Base-by-base conservation (phyloP, 2,888 invertebrate species). In the Drosophila anomelani region DNA sequence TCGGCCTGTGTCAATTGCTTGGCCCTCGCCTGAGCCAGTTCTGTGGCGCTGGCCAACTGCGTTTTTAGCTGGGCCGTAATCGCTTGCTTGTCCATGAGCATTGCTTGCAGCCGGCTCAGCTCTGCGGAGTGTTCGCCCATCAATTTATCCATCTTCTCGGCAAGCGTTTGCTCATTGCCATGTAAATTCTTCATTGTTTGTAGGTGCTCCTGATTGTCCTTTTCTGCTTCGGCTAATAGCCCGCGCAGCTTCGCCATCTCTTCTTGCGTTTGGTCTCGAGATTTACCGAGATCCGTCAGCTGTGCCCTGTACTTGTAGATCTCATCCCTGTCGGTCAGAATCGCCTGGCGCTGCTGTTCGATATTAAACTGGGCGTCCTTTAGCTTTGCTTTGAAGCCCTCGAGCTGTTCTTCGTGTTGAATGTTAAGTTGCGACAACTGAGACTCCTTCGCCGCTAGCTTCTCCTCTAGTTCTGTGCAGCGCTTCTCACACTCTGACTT, bases 81-180 rank as follows among this genome's bases (percentile, higher is more conserved):
- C 9, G 70, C 34, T 55, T 70, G 32, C 43, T 82, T 36, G 0
- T 47, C 47, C n/a, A 39, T 2, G 6, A 77, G 17, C 43, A 64
- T 56, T 0, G 38, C 8, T 53, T 80, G 61, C 23, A 17, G 58
- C 5, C 60, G 53, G 8, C 59, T 49, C 13, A 70, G 34, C 12
- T 79, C 70, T 0, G 46, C 17, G 12, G 67, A 61, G 5, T 41
- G 41, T 1, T 39, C 20, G 12, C 9, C 10, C 12, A 29, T 58
- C 7, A 23, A 32, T 15, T n/a, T n/a, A 4, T 51, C 34, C 26
- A 49, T n/a, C 13, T 58, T n/a, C 9, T 17, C 3, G 13, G 17
- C 5, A 10, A 34, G 34, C 13, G n/a, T 26, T 4, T 13, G 49
- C 36, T 36, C 58, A 4, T 58, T 23, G 23, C 12, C 17, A 0